A percentile compares a stretch with the other conserved stretches of the same genome.
Conservation (phyloP, 2,797 vertebrate species). For the Pangasius djambal region DNA sequence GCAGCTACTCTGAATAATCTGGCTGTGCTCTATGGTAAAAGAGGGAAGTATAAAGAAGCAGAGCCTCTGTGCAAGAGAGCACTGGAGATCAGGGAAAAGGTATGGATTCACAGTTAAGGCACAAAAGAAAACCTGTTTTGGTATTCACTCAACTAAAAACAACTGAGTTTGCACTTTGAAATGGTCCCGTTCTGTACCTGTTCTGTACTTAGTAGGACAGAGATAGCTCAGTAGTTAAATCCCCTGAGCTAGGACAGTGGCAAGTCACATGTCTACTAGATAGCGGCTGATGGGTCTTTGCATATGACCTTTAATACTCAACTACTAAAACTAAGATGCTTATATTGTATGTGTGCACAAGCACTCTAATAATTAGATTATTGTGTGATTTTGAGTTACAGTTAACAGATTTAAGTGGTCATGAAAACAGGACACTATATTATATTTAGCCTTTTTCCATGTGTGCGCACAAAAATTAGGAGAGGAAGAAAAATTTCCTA, state of each 20-base stretch:
- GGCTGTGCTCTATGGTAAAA: constrained; percentile 87
- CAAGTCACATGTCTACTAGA: background rate
- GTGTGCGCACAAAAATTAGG: background rate
- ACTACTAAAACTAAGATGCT: background rate
- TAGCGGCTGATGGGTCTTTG: background rate
- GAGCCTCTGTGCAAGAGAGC: constrained; percentile 89
- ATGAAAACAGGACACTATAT: background rate
- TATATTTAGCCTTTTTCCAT: background rate
- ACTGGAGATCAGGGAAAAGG: constrained; percentile 89
- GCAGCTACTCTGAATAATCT: constrained; percentile 90
- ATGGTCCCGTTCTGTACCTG: background rate
- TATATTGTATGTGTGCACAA: background rate
- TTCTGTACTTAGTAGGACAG: background rate
- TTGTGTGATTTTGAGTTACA: background rate
- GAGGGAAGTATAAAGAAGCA: constrained; percentile 86
- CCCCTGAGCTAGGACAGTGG: background rate
- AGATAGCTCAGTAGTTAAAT: background rate
- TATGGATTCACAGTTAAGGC: constrained; percentile 52
- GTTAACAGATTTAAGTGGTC: background rate
- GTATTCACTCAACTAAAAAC: background rate
- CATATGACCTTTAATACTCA: background rate
- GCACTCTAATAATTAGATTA: background rate
- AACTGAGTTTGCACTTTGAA: background rate
- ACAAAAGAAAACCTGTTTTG: background rate
- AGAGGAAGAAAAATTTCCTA: background rate